Base-by-base conservation (phyloP, 2,888 invertebrate species). In the Dorcus hopei region DNA sequence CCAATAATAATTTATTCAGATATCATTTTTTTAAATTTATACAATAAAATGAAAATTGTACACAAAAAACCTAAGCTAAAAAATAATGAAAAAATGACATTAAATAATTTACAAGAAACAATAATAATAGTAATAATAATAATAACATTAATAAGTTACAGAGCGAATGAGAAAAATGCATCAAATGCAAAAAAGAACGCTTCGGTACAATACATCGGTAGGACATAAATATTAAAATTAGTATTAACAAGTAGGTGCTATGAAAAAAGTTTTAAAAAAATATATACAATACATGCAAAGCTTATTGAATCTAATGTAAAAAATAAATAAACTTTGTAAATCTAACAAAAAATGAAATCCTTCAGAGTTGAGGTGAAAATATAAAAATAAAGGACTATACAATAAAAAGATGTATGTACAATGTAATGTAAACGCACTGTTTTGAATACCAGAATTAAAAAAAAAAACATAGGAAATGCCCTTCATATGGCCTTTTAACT, bases 111-210 rank as follows among this genome's bases (percentile, higher is more conserved):
- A 33, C 6, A 33, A 33, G 26, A 33, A 33, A 33, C 26, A 33
- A 33, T 33, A 33, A 33, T 33, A 33, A 33, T 33, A 6, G 26
- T 33, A 33, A 7, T 33, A 5, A 33, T 33, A 5, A 33, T 33
- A 33, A 45, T 45, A 45, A 45, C 45, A 9, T 45, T 45, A 60
- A 62, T 62, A 61, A 62, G 55, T 60, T 62, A 65, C 59, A 51
- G 56, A 61, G 57, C 61, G 55, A 63, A 61, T 52, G 58, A 57
- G 55, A 57, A 52, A 63, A 65, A 62, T 54, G 63, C 63, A 61
- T 63, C 61, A 62, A 63, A 65, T 63, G 65, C 63, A 19, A 45
- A 45, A 45, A 45, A 19, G 8, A 19, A 45, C 45, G 23, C 45
- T 45, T 45, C 23, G 19, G 23, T 6, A 45, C 45, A 45, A 45